Percentiles rank a stretch among this genome's conserved stretches.
These are phyloP conservation scores for Thunnus albacares DNA, from an alignment of 2,797 vertebrate genomes.

Conservation along the genomic window DNA sequence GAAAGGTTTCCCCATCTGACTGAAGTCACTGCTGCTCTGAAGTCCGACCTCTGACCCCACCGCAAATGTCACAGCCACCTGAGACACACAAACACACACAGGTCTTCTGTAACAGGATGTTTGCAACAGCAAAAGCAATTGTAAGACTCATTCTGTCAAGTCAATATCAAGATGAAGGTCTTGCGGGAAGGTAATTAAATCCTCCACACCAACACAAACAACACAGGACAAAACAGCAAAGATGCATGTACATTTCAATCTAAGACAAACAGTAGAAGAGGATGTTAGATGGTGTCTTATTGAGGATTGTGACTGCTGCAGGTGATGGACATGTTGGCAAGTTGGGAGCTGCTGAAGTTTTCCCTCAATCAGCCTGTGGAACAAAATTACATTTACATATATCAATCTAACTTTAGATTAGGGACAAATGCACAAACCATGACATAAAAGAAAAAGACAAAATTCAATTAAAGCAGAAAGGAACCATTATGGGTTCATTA, in stretches of 20 bases:
- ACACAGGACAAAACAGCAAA: not conserved
- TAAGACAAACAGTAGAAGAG: not conserved
- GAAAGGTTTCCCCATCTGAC: constrained; percentile 85
- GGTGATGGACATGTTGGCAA: no score
- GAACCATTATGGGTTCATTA: not conserved
- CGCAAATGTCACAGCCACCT: constrained; percentile 86
- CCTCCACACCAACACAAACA: not conserved
- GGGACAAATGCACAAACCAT: not conserved
- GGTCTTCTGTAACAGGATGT: not conserved
- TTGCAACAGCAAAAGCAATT: not conserved
- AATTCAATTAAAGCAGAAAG: no score
- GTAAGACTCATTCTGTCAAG: not conserved
- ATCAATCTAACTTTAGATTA: not conserved
- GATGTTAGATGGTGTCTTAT: not conserved
- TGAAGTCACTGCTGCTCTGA: constrained; percentile 84
- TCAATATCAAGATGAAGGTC: not conserved
- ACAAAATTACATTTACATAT: not conserved
- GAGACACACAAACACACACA: constrained; percentile 65
- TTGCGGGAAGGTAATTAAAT: constrained; percentile 9
- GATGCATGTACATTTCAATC: not conserved
- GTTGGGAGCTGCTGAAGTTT: not conserved
- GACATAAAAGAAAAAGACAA: not conserved
- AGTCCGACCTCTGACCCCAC: constrained; percentile 86
- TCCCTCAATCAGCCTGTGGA: not conserved
- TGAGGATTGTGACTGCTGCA: not conserved